Evolutionary conservation across 2,888 invertebrate species (phyloP).

Genomic region (Hypsopygia costalis): DNA sequence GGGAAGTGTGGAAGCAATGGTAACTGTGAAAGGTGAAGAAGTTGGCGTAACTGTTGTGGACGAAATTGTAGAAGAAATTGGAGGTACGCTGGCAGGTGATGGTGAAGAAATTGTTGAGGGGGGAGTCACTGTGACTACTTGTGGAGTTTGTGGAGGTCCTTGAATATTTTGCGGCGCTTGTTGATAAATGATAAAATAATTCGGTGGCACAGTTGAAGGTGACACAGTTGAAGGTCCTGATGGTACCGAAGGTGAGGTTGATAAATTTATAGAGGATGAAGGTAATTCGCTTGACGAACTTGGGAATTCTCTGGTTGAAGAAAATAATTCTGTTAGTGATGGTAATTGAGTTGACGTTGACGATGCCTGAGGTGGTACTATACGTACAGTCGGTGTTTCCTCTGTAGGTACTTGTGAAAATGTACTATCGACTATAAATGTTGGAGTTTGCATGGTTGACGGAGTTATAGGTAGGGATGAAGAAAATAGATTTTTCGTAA

Average conservation of each 20-base stretch:
- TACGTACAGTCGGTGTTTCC: constrained; percentile 4
- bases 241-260: constrained; percentile 16
- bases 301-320: background rate
- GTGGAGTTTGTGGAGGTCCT: background rate
- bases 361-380: constrained; percentile 3
- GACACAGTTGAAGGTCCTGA: constrained; percentile 6
- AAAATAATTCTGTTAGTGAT: background rate
- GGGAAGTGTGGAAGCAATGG: background rate
- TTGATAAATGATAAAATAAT: constrained; percentile 43
- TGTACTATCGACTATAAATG: constrained; percentile 1
- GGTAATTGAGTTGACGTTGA: background rate
- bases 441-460: constrained; percentile 3
- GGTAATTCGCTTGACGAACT: constrained; percentile 3
- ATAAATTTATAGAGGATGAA: constrained; percentile 5
- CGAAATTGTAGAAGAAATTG: constrained; percentile 18
- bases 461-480: constrained; percentile 2
- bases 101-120: constrained; percentile 16
- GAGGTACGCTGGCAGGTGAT: constrained; percentile 21
- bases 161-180: constrained; percentile 35
- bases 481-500: background rate
- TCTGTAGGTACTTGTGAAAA: constrained; percentile 7
- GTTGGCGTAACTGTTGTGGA: constrained; percentile 15
- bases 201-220: constrained; percentile 20
- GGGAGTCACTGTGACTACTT: constrained; percentile 11
- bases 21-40: constrained; percentile 9